phyloP scores from a whole-genome alignment of 2,797 vertebrate genomes.

The Parotocinclus haroldoi region DNA sequence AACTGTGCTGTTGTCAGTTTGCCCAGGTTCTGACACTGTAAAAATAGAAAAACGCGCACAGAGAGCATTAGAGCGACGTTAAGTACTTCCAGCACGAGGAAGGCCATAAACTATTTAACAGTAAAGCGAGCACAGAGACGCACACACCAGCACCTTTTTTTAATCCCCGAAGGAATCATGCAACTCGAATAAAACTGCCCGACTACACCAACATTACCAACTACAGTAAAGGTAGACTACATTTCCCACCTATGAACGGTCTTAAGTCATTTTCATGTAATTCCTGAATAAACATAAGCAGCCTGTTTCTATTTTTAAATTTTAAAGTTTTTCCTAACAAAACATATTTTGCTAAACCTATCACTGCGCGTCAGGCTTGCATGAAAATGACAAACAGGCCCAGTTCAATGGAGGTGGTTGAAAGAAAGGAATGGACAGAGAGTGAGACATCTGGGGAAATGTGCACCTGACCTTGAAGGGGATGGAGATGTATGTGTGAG shows the following conservation, averaged over 20 bases:
- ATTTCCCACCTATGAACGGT: neutral
- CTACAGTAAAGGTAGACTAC: neutral
- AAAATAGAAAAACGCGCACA: conserved; percentile 28
- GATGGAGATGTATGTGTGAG: conserved; percentile 64
- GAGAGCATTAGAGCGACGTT: conserved; percentile 6
- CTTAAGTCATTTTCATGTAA: conserved; percentile 32
- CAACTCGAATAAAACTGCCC: conserved; percentile 1
- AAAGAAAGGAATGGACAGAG: conserved; percentile 18
- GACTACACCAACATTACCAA: neutral
- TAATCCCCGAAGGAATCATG: conserved; percentile 9
- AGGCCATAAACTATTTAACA: neutral
- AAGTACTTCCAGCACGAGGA: neutral
- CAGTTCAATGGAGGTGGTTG: neutral
- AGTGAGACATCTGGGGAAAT: conserved; percentile 24
- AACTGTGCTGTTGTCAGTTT: conserved; percentile 93
- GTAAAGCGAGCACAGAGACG: neutral
- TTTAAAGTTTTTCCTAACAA: too few relatives aligned
- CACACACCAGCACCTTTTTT: neutral
- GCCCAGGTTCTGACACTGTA: conserved; percentile 94
- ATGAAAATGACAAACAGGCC: conserved; percentile 36
- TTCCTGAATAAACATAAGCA: neutral
- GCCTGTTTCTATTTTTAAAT: neutral
- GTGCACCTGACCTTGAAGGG: conserved; percentile 69
- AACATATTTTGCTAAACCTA: neutral
- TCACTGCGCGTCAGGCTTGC: neutral